Percentiles rank a stretch among this genome's conserved stretches.
Conservation (phyloP, 1,140 invertebrate species). For the Aphis gossypii region DNA sequence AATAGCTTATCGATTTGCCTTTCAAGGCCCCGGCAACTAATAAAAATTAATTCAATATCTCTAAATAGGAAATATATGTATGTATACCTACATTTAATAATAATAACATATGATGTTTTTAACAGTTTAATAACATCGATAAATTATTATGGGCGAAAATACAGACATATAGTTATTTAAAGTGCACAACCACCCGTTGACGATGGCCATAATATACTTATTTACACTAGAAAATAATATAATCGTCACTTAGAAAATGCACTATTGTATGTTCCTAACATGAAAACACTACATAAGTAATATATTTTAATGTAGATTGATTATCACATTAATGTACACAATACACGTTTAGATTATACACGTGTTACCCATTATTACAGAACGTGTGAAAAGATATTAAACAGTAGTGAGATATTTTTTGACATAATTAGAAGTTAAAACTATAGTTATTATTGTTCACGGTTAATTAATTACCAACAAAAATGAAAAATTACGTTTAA, state of each 20-base stretch:
- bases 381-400: neutral
- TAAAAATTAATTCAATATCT: neutral
- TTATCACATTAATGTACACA: neutral
- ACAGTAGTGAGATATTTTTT: neutral
- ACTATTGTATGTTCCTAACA: neutral
- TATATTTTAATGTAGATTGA: neutral
- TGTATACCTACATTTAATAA: neutral
- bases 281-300: neutral
- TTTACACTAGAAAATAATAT: neutral
- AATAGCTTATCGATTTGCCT: conserved; percentile 7
- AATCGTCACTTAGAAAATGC: neutral
- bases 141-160: neutral
- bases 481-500: neutral
- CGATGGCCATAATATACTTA: neutral
- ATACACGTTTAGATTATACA: neutral
- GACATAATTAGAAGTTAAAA: neutral
- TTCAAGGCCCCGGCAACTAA: neutral
- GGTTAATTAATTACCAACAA: neutral
- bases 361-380: neutral
- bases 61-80: conserved; percentile 4
- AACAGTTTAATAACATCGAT: neutral
- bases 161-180: neutral
- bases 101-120: neutral
- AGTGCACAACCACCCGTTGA: neutral
- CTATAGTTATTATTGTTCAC: neutral